phyloP scores from a whole-genome alignment of 1,140 invertebrate species.

The Macrotrachela quadricornifera region DNA sequence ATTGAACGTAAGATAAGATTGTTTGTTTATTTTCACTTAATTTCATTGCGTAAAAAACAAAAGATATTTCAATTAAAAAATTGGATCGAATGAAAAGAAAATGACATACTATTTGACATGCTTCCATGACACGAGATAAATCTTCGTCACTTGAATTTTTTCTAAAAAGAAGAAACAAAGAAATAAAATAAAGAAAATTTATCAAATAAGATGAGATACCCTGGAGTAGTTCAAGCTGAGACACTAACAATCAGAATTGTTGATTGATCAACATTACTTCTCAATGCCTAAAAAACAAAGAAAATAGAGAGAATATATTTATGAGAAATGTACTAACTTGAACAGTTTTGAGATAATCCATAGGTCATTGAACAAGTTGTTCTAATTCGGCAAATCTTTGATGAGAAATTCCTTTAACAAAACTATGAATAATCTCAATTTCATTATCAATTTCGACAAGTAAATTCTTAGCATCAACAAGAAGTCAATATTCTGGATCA shows the following conservation, averaged over 20 bases:
- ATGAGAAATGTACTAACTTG: too few species aligned
- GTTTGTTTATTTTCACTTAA: slow-evolving; percentile 66
- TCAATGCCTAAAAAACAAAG: too few species aligned
- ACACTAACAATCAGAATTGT: slow-evolving; percentile 99
- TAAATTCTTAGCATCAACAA: slow-evolving; percentile 86
- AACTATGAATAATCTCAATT: slow-evolving; percentile 76
- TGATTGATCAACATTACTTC: too few species aligned
- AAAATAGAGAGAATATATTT: too few species aligned
- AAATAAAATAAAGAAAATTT: too few species aligned
- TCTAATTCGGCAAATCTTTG: slow-evolving; percentile 95
- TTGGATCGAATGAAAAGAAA: too few species aligned
- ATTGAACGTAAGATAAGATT: slow-evolving; percentile 93
- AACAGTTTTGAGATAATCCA: slow-evolving; percentile 78
- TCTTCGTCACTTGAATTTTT: slow-evolving; percentile 57
- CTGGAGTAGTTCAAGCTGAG: slow-evolving; percentile 93
- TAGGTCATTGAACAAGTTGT: slow-evolving; percentile 68
- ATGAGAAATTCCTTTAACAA: slow-evolving; percentile 82
- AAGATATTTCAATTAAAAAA: too few species aligned
- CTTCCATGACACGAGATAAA: slow-evolving; percentile 61
- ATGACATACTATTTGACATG: slow-evolving; percentile 93
- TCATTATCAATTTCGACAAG: slow-evolving; percentile 87
- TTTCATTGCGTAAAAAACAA: too few species aligned
- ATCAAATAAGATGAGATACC: too few species aligned
- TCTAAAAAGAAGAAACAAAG: too few species aligned
- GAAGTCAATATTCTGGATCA: slow-evolving; percentile 85